phyloP scores from a whole-genome alignment of 2,888 invertebrate species.

The Iselma pallidipennis region DNA sequence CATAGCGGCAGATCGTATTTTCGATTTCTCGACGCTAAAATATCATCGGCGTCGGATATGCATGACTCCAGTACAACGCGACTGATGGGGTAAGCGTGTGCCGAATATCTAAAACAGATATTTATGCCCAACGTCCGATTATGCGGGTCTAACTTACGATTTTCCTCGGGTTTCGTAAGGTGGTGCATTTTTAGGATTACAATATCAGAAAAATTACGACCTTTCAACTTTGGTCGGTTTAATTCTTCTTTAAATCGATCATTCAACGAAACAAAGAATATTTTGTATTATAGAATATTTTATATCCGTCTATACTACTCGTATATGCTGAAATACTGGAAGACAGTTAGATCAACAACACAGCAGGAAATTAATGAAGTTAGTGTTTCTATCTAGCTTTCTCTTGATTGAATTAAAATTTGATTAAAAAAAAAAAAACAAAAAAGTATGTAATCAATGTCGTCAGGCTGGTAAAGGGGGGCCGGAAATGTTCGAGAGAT shows the following conservation, averaged over 20 bases:
- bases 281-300: background rate
- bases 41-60: slow-evolving; percentile 43
- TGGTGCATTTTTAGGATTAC: slow-evolving; percentile 18
- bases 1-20: slow-evolving; percentile 33
- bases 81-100: slow-evolving; percentile 42
- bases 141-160: slow-evolving; percentile 22
- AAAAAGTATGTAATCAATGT: slow-evolving; percentile 24
- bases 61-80: slow-evolving; percentile 39
- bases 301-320: background rate
- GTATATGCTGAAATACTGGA: slow-evolving; percentile 2
- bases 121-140: slow-evolving; percentile 37
- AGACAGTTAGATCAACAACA: slow-evolving; percentile 4
- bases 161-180: slow-evolving; percentile 12
- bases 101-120: slow-evolving; percentile 38
- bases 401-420: slow-evolving; percentile 38
- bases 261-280: background rate
- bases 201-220: slow-evolving; percentile 10
- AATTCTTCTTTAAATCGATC: background rate
- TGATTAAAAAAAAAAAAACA: slow-evolving; percentile 38
- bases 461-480: slow-evolving; percentile 23
- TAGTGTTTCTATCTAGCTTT: slow-evolving; percentile 14
- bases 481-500: slow-evolving; percentile 32
- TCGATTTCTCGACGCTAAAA: slow-evolving; percentile 39
- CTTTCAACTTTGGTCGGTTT: background rate
- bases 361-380: slow-evolving; percentile 17